phyloP scores from a whole-genome alignment of 2,113 vertebrate species.

The Crotalus horridus region DNA sequence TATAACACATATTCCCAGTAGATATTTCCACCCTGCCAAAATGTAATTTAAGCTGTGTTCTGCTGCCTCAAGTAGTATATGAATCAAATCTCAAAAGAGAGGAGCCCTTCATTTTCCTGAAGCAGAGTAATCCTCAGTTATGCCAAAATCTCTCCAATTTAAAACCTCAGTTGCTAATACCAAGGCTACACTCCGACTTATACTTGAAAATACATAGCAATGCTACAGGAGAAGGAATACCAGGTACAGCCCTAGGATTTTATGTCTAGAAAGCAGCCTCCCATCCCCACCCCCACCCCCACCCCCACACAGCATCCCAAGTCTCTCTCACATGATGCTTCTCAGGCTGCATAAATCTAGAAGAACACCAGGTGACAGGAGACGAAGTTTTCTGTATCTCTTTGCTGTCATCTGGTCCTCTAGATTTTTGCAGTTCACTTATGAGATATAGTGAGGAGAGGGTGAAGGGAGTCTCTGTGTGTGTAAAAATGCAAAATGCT shows the following conservation, averaged over 20 bases:
- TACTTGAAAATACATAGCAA: not conserved
- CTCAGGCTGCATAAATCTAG: not conserved
- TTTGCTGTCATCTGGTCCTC: not conserved
- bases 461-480: not conserved
- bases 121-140: not conserved
- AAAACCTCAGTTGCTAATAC: not conserved
- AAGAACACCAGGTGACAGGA: not conserved
- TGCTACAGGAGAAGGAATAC: not conserved
- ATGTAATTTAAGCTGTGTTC: not conserved
- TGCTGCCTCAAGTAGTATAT: not conserved
- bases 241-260: not conserved
- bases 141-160: not conserved
- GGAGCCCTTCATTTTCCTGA: not conserved
- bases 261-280: not conserved
- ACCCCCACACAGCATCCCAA: not conserved
- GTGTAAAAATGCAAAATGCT: not conserved
- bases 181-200: not conserved
- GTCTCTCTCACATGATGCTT: not conserved
- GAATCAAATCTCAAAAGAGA: not conserved
- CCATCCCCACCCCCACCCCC: no score
- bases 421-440: not conserved
- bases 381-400: not conserved
- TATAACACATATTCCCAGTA: not conserved
- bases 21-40: not conserved
- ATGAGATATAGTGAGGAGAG: not conserved